phyloP scores from a whole-genome alignment of 64 coral and sea anemone genomes.

The Astreopora myriophthalma region DNA sequence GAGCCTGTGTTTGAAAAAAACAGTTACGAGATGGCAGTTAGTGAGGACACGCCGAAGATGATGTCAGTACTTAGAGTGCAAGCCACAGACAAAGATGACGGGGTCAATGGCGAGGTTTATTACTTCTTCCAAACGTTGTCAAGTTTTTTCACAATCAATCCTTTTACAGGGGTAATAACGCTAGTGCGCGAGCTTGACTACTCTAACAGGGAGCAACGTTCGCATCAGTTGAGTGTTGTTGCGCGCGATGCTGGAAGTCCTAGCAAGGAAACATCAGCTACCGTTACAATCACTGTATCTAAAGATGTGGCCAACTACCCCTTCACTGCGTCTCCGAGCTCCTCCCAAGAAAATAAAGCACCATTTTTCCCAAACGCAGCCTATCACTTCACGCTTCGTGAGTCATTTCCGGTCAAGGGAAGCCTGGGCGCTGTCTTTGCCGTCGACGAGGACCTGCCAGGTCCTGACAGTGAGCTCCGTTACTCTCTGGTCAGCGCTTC shows the following conservation, averaged over 20 bases:
- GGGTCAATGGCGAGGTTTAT: constrained; percentile 60
- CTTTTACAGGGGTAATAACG: constrained; percentile 53
- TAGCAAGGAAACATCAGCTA: background rate
- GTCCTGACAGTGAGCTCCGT: constrained; percentile 17
- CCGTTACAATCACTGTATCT: constrained; percentile 61
- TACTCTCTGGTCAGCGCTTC: constrained; percentile 23
- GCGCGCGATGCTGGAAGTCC: constrained; percentile 75
- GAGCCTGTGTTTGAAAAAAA: constrained; percentile 58
- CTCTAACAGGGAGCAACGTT: constrained; percentile 36
- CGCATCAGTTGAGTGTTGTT: constrained; percentile 55
- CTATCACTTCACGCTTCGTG: constrained; percentile 38
- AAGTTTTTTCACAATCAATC: constrained; percentile 75
- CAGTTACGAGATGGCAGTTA: constrained; percentile 54
- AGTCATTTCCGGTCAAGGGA: constrained; percentile 65
- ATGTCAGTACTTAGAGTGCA: constrained; percentile 38
- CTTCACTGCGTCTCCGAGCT: background rate
- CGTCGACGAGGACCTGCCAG: constrained; percentile 38
- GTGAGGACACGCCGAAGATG: constrained; percentile 62
- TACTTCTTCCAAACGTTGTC: constrained; percentile 56
- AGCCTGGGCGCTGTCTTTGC: constrained; percentile 46
- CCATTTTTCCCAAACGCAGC: constrained; percentile 57
- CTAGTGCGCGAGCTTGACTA: constrained; percentile 78
- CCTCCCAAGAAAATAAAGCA: constrained; percentile 6
- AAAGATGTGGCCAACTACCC: constrained; percentile 63
- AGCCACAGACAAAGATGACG: constrained; percentile 65